Evolutionary conservation across 2,888 invertebrate species (phyloP), one percentile per base, ranked within the genome.

Genomic region (Drosophila testacea): DNA sequence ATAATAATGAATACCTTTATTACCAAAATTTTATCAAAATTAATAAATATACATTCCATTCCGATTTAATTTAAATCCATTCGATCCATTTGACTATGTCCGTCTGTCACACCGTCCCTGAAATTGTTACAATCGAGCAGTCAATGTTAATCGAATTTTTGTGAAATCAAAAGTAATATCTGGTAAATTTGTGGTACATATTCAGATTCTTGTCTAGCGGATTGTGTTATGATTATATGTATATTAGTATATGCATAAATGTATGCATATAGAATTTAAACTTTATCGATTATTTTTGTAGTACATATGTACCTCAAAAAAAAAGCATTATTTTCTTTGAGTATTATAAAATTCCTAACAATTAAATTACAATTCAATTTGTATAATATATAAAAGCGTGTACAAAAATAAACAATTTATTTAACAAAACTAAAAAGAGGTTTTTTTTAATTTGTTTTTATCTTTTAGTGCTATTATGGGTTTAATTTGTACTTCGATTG

Each of bases 391-490:
- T 65, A 67, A 70, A 69, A 54, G 50, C 44, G 9, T 76, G 73
- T 79, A 71, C 65, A 82, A 69, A 77, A 77, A 84, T 81, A 79
- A 84, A 87, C 48, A 51, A 54, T 61, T 64, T 69, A 69, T 67
- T 77, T 75, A 27, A 79, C 42, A 73, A 57, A 62, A 69, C 48
- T 22, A 39, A 48, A 22, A 22, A 22, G 2, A 39, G n/a, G 27
- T 47, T 57, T 57, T 62, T 30, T 36, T 66, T 38, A 54, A 34
- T 70, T 44, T 61, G 46, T 30, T 55, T 57, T 42, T 63, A 36
- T 16, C 42, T 42, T 13, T 54, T 47, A 50, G 7, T 36, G 6
- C 6, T 6, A 36, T 28, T 34, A 4, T 56, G 46, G 46, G 56
- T 16, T 10, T n/a, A 27, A 10, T 63, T 9, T 16, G 4, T 41